Conservation (phyloP, 1,140 invertebrate genomes). For the Pentalonia nigronervosa region DNA sequence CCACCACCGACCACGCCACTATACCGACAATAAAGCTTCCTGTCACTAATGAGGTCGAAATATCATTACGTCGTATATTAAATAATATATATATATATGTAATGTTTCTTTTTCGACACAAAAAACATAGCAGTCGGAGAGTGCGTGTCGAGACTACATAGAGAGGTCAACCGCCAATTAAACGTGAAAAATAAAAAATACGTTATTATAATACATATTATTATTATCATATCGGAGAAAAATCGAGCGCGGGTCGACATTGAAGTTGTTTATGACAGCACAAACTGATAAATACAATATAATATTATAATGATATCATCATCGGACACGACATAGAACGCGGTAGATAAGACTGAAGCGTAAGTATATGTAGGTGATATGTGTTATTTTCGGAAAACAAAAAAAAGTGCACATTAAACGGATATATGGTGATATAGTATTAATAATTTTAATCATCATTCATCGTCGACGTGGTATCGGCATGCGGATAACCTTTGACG, state of each 20-base stretch:
- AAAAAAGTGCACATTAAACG: slow-evolving; percentile 1
- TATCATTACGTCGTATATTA: slow-evolving; percentile 37
- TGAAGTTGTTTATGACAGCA: slow-evolving; percentile 32
- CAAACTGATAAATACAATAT: background rate
- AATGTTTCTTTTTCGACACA: background rate
- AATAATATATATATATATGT: background rate
- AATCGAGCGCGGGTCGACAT: slow-evolving; percentile 32
- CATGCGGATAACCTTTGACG: slow-evolving; percentile 26
- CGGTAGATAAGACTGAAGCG: background rate
- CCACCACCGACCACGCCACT: background rate
- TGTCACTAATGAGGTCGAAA: slow-evolving; percentile 54
- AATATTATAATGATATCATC: background rate
- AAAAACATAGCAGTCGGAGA: slow-evolving; percentile 13
- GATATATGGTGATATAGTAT: background rate
- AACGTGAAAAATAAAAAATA: background rate
- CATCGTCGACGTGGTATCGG: slow-evolving; percentile 14
- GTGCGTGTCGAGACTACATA: slow-evolving; percentile 9
- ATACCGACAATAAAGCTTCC: slow-evolving; percentile 31
- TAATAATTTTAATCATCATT: slow-evolving; percentile 38
- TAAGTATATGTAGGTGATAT: background rate
- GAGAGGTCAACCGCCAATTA: slow-evolving; percentile 36
- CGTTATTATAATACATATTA: slow-evolving; percentile 1
- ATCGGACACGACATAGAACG: background rate
- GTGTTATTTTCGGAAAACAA: slow-evolving; percentile 22
- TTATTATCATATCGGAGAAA: slow-evolving; percentile 23